Evolutionary conservation across 2,113 vertebrate species (phyloP), one percentile per base, ranked within the genome.

Genomic region (Perca flavescens): DNA sequence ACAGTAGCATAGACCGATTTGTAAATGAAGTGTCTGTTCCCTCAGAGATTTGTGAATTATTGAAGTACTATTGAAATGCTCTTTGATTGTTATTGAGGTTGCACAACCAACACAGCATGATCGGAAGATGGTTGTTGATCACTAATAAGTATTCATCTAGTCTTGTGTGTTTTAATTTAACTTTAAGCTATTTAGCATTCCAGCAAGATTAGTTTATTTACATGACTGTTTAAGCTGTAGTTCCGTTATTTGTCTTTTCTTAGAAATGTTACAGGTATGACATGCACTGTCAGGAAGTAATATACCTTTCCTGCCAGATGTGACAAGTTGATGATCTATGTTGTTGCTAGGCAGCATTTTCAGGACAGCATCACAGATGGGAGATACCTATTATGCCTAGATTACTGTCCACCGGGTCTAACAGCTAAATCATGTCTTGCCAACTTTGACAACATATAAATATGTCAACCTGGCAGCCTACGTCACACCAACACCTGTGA

Each of bases 1-100:
- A 77, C 76, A 86, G 88, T 84, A 50, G 72, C 82, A 77, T 80
- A 80, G 91, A 67, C 77, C 63, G 50, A 89, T 93, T 94, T 93
- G 86, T 93, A 91, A 94, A 94, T 92, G 78, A 91, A 91, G 80
- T 69, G 58, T 91, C 92, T 91, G 85, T 83, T 85, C 85, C 67
- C 80, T 80, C 14, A 31, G 66, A 83, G 81, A 76, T 84, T 81
- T 88, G 68, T 25, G 56, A 79, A 73, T 82, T 77, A 79, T 72
- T 87, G 22, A 60, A 76, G 81, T 74, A 49, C 5, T 17, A 62
- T 25, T 85, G 47, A 85, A 79, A 86, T 73, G 56, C 54, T 74
- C 31, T 13, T 4, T 66, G 64, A 75, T 56, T 61, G 31, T 43
- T 49, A 76, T 40, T 81, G 47, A 74, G 53, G 49, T 56, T 71